phyloP scores from a whole-genome alignment of 1,140 invertebrate species.

The Archivesica marissinica region DNA sequence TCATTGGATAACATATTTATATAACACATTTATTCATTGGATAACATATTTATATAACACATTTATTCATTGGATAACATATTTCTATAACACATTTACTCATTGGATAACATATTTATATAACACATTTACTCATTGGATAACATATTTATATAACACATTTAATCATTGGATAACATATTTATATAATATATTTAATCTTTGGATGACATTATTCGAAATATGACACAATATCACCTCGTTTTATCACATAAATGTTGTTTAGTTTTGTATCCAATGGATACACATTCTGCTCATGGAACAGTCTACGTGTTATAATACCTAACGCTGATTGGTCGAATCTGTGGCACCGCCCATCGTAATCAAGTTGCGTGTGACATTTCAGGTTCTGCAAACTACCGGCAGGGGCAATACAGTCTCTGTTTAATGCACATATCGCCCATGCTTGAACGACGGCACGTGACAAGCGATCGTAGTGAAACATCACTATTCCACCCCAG shows the following conservation, averaged over 20 bases:
- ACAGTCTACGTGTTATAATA: neutral
- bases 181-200: too few relatives aligned
- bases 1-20: too few relatives aligned
- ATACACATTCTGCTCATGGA: conserved; percentile 33
- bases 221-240: conserved; percentile 13
- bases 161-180: too few relatives aligned
- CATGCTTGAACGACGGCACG: conserved; percentile 13
- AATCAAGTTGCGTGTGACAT: neutral
- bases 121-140: too few relatives aligned
- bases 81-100: too few relatives aligned
- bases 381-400: neutral
- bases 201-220: conserved; percentile 31
- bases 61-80: too few relatives aligned
- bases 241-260: conserved; percentile 15
- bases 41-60: too few relatives aligned
- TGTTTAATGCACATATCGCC: conserved; percentile 33
- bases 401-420: conserved; percentile 36
- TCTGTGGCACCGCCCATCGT: conserved; percentile 31
- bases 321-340: conserved; percentile 18
- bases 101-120: too few relatives aligned
- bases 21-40: too few relatives aligned
- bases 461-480: conserved; percentile 28
- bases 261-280: neutral
- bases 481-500: conserved; percentile 21
- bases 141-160: too few relatives aligned